Evolutionary conservation across 2,888 invertebrate genomes (phyloP).

Genomic region (Hermodice carunculata): DNA sequence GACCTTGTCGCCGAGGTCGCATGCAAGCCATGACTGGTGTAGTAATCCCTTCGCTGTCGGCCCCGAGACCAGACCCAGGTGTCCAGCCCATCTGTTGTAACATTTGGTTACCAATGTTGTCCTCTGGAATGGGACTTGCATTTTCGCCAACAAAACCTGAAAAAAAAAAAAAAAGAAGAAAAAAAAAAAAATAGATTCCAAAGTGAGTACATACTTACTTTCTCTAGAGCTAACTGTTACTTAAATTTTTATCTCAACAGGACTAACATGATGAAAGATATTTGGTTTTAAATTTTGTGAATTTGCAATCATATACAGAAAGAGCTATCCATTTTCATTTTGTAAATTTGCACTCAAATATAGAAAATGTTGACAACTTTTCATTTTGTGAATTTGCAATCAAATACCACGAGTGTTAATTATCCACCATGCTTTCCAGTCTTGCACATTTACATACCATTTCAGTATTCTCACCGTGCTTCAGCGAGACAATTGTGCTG

Average conservation of each 20-base stretch:
- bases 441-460: too few relatives aligned
- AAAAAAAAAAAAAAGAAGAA: background rate
- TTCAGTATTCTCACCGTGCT: too few relatives aligned
- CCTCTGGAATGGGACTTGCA: conserved; percentile 58
- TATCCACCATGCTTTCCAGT: too few relatives aligned
- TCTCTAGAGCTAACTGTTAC: too few relatives aligned
- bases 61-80: conserved; percentile 60
- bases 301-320: background rate
- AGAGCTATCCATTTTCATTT: background rate
- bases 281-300: too few relatives aligned
- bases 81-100: conserved; percentile 65
- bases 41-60: conserved; percentile 53
- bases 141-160: conserved; percentile 47
- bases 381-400: too few relatives aligned
- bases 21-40: conserved; percentile 52
- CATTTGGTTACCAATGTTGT: conserved; percentile 62
- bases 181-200: background rate
- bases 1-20: conserved; percentile 55
- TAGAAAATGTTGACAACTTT: too few relatives aligned
- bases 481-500: too few relatives aligned
- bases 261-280: too few relatives aligned
- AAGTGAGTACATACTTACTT: background rate
- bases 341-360: too few relatives aligned
- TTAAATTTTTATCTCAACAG: too few relatives aligned
- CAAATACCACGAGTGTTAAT: too few relatives aligned